phyloP scores from a whole-genome alignment of 2,113 vertebrate genomes.

The Callorhinus ursinus region DNA sequence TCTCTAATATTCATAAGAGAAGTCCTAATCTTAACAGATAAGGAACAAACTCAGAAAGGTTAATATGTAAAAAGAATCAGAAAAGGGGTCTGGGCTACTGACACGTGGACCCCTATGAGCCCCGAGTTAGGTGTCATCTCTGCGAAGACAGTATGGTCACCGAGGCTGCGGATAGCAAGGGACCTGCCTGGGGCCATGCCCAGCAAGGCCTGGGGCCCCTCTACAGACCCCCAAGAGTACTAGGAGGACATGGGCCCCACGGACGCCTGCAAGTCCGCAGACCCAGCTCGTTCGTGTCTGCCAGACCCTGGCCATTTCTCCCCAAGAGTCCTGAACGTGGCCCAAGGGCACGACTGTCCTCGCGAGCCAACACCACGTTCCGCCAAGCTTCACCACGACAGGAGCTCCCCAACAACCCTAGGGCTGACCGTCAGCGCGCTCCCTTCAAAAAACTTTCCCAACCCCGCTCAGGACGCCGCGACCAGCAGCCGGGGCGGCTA shows the following conservation, averaged over 20 bases:
- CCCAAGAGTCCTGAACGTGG: background rate
- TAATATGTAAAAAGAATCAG: background rate
- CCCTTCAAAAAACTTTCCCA: background rate
- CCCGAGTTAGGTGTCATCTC: background rate
- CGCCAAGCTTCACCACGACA: fast-evolving
- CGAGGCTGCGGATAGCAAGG: background rate
- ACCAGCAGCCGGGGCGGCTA: background rate
- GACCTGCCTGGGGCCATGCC: too few species aligned
- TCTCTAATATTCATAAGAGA: background rate
- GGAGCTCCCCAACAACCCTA: background rate
- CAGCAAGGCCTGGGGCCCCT: background rate
- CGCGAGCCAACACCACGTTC: background rate
- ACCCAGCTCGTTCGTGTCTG: background rate
- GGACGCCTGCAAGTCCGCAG: background rate
- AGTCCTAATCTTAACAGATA: background rate
- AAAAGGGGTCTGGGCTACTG: too few species aligned
- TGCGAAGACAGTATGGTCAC: background rate
- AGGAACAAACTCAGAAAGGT: background rate
- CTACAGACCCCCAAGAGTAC: background rate
- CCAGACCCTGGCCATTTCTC: fast-evolving
- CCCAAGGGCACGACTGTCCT: background rate
- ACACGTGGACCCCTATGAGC: background rate
- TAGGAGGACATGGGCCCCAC: fast-evolving
- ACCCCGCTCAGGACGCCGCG: background rate
- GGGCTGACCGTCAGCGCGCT: background rate